These are phyloP conservation scores for Tribolium castaneum DNA, from an alignment of 1,140 invertebrate species.

Conservation along the genomic window DNA sequence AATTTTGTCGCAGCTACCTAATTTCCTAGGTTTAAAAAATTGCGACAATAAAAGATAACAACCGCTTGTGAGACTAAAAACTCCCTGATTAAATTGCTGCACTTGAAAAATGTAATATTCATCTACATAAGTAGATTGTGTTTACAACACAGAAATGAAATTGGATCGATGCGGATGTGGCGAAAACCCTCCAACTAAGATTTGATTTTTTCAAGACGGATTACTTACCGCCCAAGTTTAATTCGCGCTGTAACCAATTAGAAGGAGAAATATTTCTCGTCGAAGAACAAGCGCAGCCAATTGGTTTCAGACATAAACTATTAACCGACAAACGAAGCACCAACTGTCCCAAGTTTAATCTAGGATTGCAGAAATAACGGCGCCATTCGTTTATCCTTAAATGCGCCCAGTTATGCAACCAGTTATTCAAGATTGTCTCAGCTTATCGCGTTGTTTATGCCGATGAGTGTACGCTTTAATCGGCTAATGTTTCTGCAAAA, in stretches of 20 bases:
- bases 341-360: conserved; percentile 24
- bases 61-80: conserved; percentile 30
- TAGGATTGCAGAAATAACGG: neutral
- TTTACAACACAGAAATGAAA: conserved; percentile 42
- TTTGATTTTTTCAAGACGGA: conserved; percentile 7
- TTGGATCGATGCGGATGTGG: conserved; percentile 22
- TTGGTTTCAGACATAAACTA: conserved; percentile 41
- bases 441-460: conserved; percentile 16
- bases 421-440: conserved; percentile 1
- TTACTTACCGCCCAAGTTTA: conserved; percentile 7
- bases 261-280: conserved; percentile 18
- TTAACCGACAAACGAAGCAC: conserved; percentile 15
- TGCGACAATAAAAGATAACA: conserved; percentile 34
- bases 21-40: conserved; percentile 33
- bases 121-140: conserved; percentile 49
- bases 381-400: conserved; percentile 26
- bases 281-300: conserved; percentile 21
- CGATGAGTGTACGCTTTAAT: conserved; percentile 17
- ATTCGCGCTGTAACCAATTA: conserved; percentile 7
- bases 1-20: conserved; percentile 25
- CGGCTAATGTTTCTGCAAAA: conserved; percentile 25
- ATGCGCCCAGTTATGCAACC: conserved; percentile 1
- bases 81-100: conserved; percentile 46
- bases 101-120: conserved; percentile 49
- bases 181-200: neutral